Evolutionary conservation across 35 echinoderm and acorn worm genomes (phyloP), one percentile per base, ranked within the genome.

Genomic region (Hemicentrotus pulcherrimus): DNA sequence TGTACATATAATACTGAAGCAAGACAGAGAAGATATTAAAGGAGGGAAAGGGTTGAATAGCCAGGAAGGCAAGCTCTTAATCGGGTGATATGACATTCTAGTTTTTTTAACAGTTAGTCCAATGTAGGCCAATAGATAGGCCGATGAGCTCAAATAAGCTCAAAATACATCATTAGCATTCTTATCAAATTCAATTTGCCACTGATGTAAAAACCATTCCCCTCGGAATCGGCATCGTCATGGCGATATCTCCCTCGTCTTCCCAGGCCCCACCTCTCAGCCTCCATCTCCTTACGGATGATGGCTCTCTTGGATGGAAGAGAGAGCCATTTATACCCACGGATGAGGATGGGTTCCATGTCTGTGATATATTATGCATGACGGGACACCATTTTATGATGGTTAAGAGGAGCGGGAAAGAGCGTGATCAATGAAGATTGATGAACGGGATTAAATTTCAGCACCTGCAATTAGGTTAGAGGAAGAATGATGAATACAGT

Each of bases 321-420:
- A 78, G 65, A 28, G 24, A 78, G 65, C 24, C 61, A 71, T 28
- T 71, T 71, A 71, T 71, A n/a, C 61, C 24, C 61, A 71, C 24
- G 61, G 28, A 78, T 78, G 65, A 78, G 22, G 65, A n/a, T 78
- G 65, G 65, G 65, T 78, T 78, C 28, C 65, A 78, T 78, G 65
- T n/a, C 65, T n/a, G 65, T 78, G 65, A 78, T 78, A n/a, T 78
- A 78, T 78, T 78, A 78, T 78, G 65, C 65, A 78, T 78, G 19
- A 78, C 65, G 9, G n/a, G 65, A 78, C 65, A 78, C 65, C 65
- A 8, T 78, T 78, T n/a, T n/a, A 28, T 78, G 4, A 78, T 78
- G 65, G 65, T 78, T n/a, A 8, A 55, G 50, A 55, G 50, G 12
- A 55, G 65, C 52, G 7, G 9, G 16, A 24, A 22, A 22, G 65